phyloP scores from a whole-genome alignment of 2,797 vertebrate genomes.

The Pangasius sanitwongsei region DNA sequence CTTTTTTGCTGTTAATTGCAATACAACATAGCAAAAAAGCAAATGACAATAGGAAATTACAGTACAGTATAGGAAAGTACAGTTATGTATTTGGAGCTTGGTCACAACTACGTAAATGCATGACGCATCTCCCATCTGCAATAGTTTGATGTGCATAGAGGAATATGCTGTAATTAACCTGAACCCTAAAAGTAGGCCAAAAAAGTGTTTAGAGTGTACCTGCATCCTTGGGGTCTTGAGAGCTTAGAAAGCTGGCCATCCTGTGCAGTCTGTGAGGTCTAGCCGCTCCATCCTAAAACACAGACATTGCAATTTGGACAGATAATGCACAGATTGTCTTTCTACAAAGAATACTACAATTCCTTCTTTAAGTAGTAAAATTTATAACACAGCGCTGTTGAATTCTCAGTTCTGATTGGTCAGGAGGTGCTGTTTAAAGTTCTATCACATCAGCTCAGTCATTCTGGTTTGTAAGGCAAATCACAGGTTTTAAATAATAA shows the following conservation, averaged over 20 bases:
- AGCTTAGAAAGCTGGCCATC: conserved; percentile 70
- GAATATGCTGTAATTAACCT: background rate
- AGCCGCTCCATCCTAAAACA: conserved; percentile 82
- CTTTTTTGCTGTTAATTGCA: background rate
- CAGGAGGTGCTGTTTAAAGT: background rate
- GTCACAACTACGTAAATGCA: background rate
- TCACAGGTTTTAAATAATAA: background rate
- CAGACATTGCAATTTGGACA: conserved; percentile 40
- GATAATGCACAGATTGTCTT: background rate
- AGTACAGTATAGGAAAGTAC: background rate
- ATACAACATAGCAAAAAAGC: background rate
- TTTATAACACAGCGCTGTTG: background rate
- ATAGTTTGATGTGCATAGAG: background rate
- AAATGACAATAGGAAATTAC: background rate
- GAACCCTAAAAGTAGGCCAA: background rate
- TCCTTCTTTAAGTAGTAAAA: background rate
- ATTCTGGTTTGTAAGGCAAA: background rate
- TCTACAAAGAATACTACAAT: background rate
- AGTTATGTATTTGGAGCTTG: background rate
- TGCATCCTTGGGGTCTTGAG: conserved; percentile 67
- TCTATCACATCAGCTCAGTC: background rate
- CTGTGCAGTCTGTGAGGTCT: conserved; percentile 85
- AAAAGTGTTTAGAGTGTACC: conserved; percentile 57
- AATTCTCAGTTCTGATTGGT: background rate
- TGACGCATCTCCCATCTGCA: background rate